Base-by-base conservation (phyloP, 2,113 vertebrate genomes). In the Ceuthmochares aereus region DNA sequence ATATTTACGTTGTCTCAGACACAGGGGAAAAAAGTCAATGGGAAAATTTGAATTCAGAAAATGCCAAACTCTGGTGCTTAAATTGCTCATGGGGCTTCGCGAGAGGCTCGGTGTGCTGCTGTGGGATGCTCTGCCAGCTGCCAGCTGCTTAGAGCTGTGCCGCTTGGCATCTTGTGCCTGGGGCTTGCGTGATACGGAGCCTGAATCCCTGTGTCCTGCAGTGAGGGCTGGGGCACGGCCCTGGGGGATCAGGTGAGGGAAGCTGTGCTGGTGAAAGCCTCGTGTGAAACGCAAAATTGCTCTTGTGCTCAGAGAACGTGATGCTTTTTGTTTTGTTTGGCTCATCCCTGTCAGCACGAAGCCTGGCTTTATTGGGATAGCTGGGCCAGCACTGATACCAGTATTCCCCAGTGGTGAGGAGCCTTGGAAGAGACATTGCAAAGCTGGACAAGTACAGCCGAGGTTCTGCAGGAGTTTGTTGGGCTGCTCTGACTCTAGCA, bases 261-360 rank as follows among this genome's bases (percentile, higher is more conserved):
- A 26, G 20, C 83, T 77, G 25, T 56, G 76, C 59, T 64, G 72
- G 51, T 85, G 74, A 7, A 16, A 69, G 13, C n/a, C 54, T 37
- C 49, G 1, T 14, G 19, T 0, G 20, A 5, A 32, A 81, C 30
- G 64, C 55, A 32, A n/a, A 42, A 69, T 8, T 60, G 32, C 29
- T 42, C 27, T 40, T 54, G 37, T 12, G 63, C 86, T 43, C 1
- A 0, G 60, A 36, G 93, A 83, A 96, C 95, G 94, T 97, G 95
- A 63, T 67, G 89, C 42, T 51, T 64, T 5, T 59, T 96, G 93
- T 95, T 97, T 95, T 64, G 42, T n/a, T 96, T 97, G 96, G 96
- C 96, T 80, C 1, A 0, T 12, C 13, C 42, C 70, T 55, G 26
- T 22, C 52, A 23, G 84, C 73, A 17, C 67, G 1, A 17, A 55